Evolutionary conservation across 2,797 vertebrate genomes (phyloP), one percentile per base, ranked within the genome.

Genomic region (Percopsis omiscomaycus): DNA sequence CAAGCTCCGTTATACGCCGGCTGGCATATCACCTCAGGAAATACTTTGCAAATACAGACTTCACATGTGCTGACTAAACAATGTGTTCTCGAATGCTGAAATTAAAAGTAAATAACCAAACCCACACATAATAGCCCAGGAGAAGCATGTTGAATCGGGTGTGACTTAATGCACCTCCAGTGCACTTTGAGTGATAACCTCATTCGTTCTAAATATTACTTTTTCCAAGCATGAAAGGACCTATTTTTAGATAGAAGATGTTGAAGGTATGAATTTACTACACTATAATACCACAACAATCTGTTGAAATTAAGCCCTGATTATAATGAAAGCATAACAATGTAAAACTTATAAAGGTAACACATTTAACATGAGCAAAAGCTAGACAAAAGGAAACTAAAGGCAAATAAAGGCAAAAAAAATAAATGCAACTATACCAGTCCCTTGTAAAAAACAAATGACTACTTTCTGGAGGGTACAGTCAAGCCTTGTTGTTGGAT

Each of bases 1-100:
- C 81, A 74, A 64, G 66, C 91, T 85, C 89, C 79, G 75, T 54
- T 88, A 80, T 73, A 73, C 74, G 55, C 66, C 60, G 85, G 88
- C 84, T 84, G 88, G 86, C 79, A 85, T 82, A 85, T 89, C 84
- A 81, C 87, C 83, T 88, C 89, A 91, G 94, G 92, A 94, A 92
- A 89, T 90, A 91, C 85, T 87, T 89, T 84, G 71, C 71, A 85
- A 86, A 75, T 77, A 69, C 62, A 55, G 71, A 79, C 68, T 81
- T 84, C 69, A 69, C 76, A 84, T 82, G 71, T 86, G 86, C 82
- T 88, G 86, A 88, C 84, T 82, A 83, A 81, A 84, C 84, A 78
- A 65, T 70, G 69, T 84, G 75, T 66, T 73, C 42, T 56, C 70
- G 61, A 74, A 66, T 62, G 68, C 76, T 78, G 74, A 86, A 82